Percentiles rank a stretch among this genome's conserved stretches.
Conservation (phyloP, 1,140 invertebrate species). For the Babylonia areolata region DNA sequence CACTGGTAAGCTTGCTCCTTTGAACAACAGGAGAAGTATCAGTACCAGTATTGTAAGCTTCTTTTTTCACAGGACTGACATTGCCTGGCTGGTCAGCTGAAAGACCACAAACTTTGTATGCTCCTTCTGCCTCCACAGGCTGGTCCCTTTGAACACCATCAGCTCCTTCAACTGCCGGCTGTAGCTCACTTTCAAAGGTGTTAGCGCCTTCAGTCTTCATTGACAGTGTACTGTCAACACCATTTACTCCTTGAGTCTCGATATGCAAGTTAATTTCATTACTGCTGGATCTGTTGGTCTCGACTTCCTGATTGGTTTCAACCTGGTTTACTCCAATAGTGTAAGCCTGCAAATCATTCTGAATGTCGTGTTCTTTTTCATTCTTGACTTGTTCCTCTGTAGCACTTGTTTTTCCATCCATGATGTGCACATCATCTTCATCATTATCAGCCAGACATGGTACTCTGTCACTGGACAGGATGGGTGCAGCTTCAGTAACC, state of each 20-base stretch:
- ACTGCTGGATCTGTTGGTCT: background rate
- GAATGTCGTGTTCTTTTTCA: background rate
- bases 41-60: background rate
- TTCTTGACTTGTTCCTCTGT: background rate
- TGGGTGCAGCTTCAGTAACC: too few relatives aligned
- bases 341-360: background rate
- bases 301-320: background rate
- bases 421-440: background rate
- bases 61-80: background rate
- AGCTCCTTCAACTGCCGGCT: too few relatives aligned
- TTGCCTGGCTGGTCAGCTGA: background rate
- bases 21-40: background rate
- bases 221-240: background rate
- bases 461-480: background rate
- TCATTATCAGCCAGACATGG: background rate
- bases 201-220: too few relatives aligned
- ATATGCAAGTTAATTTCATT: background rate
- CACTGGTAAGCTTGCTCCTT: background rate
- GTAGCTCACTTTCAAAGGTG: too few relatives aligned
- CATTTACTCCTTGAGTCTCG: background rate
- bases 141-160: background rate
- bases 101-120: background rate
- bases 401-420: background rate
- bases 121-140: background rate
- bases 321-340: background rate